Conservation (phyloP, 1,140 invertebrate species). For the Belonocnema kinseyi region DNA sequence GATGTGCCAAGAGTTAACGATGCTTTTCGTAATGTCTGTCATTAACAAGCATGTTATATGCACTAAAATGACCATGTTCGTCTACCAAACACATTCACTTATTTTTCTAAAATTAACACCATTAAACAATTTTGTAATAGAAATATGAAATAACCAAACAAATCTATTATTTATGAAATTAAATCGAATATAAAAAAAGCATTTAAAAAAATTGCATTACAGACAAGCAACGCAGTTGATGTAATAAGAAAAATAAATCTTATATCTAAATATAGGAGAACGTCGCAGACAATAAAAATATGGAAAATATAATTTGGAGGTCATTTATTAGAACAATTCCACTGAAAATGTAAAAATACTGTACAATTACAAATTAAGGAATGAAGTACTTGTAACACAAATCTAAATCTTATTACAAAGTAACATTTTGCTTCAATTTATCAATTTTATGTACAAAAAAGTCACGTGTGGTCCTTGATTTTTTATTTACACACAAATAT, state of each 20-base stretch:
- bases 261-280: too few species aligned
- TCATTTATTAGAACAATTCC: slow-evolving; percentile 48
- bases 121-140: neutral
- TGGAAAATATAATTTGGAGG: slow-evolving; percentile 20
- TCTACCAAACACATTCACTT: neutral
- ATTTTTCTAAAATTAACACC: neutral
- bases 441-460: slow-evolving; percentile 32
- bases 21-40: neutral
- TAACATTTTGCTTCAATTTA: slow-evolving; percentile 32
- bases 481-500: slow-evolving; percentile 37
- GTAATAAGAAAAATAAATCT: too few species aligned
- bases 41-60: neutral
- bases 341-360: slow-evolving; percentile 64
- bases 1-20: neutral
- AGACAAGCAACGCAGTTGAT: too few species aligned
- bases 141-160: neutral
- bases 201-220: too few species aligned
- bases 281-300: neutral
- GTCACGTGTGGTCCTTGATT: slow-evolving; percentile 19
- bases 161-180: neutral
- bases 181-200: neutral
- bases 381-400: slow-evolving; percentile 37
- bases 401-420: slow-evolving; percentile 33
- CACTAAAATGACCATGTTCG: slow-evolving; percentile 6
- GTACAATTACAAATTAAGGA: slow-evolving; percentile 54